Percentiles rank a stretch among this genome's conserved stretches.
Evolutionary conservation across 2,797 vertebrate genomes (phyloP).

Genomic region (Huso huso): DNA sequence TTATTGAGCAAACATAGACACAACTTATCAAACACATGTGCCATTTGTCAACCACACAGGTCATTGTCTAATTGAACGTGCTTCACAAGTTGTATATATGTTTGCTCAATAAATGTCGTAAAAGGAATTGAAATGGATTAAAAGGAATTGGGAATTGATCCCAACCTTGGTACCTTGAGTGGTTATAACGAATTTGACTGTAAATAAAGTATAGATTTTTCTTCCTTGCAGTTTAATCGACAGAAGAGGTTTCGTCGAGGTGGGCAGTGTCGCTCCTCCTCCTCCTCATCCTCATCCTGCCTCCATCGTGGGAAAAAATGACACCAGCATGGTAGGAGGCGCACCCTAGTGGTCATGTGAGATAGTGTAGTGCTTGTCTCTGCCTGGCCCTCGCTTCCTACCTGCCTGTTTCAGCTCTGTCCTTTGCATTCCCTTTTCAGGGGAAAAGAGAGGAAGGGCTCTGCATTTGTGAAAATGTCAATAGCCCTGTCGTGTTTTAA

Average conservation of each 20-base stretch:
- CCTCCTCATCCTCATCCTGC: no score
- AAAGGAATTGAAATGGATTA: no score
- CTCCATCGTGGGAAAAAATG: slow-evolving; percentile 70
- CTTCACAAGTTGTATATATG: no score
- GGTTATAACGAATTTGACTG: no score
- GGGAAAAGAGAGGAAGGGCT: background rate
- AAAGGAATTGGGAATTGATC: no score
- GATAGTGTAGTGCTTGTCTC: slow-evolving; percentile 22
- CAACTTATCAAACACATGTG: no score
- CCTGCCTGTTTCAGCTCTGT: slow-evolving; percentile 9
- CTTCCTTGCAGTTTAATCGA: slow-evolving; percentile 74
- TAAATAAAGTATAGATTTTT: slow-evolving; percentile 13
- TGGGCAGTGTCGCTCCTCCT: slow-evolving; percentile 50
- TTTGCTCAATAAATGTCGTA: no score
- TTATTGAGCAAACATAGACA: no score
- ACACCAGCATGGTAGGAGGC: slow-evolving; percentile 85
- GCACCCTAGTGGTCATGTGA: slow-evolving; percentile 43
- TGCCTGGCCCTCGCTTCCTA: slow-evolving; percentile 17
- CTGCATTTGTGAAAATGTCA: background rate
- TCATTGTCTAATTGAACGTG: no score
- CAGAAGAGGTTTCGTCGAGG: slow-evolving; percentile 78
- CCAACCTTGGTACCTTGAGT: no score
- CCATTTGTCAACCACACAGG: no score
- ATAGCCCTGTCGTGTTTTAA: no score
- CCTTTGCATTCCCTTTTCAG: background rate